Evolutionary conservation across 2,888 invertebrate species (phyloP).

Genomic region (Elegia similella): DNA sequence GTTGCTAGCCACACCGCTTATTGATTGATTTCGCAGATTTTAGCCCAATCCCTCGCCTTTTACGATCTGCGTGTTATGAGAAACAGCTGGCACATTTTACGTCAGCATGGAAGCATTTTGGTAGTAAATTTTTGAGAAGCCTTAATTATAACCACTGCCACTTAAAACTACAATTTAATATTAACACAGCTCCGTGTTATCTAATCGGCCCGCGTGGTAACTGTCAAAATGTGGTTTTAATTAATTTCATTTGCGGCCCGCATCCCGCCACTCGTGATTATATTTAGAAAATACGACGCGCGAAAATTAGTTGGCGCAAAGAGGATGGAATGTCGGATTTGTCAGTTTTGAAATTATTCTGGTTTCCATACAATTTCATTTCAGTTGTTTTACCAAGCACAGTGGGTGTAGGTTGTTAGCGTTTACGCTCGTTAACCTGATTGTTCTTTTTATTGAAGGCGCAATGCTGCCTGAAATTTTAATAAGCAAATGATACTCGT

Average conservation of each 20-base stretch:
- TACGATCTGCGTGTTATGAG: no score
- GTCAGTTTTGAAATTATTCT: background rate
- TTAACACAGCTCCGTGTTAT: background rate
- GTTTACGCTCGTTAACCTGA: no score
- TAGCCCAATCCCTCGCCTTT: no score
- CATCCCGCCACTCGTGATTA: background rate
- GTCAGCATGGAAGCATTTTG: background rate
- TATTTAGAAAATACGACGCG: background rate
- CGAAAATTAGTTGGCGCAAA: background rate
- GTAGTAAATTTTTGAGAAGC: background rate
- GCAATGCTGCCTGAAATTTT: no score
- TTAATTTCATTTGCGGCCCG: conserved; percentile 4
- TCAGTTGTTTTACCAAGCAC: background rate
- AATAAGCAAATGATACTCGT: no score
- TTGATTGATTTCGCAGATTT: no score
- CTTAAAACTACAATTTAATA: background rate
- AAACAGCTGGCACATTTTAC: no score
- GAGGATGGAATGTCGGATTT: background rate
- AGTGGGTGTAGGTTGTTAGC: no score
- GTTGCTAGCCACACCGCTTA: no score
- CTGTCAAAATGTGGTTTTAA: conserved; percentile 13
- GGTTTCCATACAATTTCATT: background rate
- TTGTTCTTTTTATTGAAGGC: no score
- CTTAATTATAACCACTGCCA: background rate
- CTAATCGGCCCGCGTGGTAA: background rate